Conservation (phyloP, 2,797 vertebrate species). For the Neostethus bicornis region DNA sequence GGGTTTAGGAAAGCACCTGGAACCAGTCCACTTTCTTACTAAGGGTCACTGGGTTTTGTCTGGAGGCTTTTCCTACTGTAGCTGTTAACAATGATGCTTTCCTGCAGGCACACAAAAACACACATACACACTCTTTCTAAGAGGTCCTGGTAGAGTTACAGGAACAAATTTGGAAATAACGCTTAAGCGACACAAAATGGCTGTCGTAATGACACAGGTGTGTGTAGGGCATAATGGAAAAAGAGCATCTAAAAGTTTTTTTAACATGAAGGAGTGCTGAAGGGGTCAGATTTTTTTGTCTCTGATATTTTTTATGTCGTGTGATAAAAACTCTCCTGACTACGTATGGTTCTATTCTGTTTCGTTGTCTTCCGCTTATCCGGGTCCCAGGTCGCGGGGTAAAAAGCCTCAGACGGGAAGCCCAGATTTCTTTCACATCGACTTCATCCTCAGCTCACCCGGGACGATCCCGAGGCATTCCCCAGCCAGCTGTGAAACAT, state of each 20-base stretch:
- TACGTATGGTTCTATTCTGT: too few species aligned
- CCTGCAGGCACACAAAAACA: constrained; percentile 59
- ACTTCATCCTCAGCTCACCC: too few species aligned
- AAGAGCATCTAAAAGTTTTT: constrained; percentile 19
- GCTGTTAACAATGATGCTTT: constrained; percentile 76
- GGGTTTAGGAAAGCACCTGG: constrained; percentile 83
- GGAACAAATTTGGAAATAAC: constrained; percentile 53
- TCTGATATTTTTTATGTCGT: constrained; percentile 1
- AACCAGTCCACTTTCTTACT: constrained; percentile 78
- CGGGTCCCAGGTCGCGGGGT: too few species aligned
- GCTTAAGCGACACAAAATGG: constrained; percentile 62
- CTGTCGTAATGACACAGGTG: constrained; percentile 40
- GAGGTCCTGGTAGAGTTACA: constrained; percentile 47
- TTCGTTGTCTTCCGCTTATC: too few species aligned
- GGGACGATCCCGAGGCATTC: too few species aligned
- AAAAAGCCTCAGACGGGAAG: too few species aligned
- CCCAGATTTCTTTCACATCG: too few species aligned
- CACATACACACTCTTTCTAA: constrained; percentile 17
- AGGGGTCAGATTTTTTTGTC: constrained; percentile 18
- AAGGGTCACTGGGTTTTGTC: constrained; percentile 84
- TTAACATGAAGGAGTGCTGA: background rate
- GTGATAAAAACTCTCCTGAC: background rate
- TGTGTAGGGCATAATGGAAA: constrained; percentile 18
- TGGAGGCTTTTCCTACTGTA: constrained; percentile 81
- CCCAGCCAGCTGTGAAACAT: too few species aligned